Evolutionary conservation across 2,113 vertebrate species (phyloP).

Genomic region (Platanista minor): DNA sequence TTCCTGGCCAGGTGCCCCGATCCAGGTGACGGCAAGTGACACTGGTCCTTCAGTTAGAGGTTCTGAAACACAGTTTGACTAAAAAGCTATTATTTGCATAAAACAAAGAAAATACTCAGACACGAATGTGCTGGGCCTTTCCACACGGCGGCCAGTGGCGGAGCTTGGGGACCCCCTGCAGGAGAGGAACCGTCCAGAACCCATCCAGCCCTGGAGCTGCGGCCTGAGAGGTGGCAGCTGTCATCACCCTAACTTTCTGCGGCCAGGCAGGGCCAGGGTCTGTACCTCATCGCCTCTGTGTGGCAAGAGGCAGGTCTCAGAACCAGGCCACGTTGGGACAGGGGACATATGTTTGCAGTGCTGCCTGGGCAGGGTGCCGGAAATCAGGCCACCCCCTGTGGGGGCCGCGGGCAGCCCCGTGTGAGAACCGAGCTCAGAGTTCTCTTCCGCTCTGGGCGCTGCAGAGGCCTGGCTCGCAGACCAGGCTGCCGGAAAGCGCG

Average conservation of each 20-base stretch:
- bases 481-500: accelerated
- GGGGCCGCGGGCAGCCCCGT: not conserved
- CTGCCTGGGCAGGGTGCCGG: not conserved
- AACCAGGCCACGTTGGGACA: not conserved
- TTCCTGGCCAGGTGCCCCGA: not conserved
- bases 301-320: not conserved
- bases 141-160: accelerated
- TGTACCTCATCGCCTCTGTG: not conserved
- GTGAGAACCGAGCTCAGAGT: not conserved
- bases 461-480: not conserved
- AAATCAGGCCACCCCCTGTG: not conserved
- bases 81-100: not conserved
- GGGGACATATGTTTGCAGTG: not conserved
- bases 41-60: not conserved
- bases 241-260: not conserved
- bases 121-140: not conserved
- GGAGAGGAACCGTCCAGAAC: not conserved
- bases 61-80: not conserved
- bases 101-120: not conserved
- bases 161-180: not conserved
- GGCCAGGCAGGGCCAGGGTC: not conserved
- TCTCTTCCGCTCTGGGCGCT: not conserved
- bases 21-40: not conserved
- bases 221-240: accelerated
- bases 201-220: no score